Evolutionary conservation across 2,888 invertebrate genomes (phyloP).

Genomic region (Tanypteryx hageni): DNA sequence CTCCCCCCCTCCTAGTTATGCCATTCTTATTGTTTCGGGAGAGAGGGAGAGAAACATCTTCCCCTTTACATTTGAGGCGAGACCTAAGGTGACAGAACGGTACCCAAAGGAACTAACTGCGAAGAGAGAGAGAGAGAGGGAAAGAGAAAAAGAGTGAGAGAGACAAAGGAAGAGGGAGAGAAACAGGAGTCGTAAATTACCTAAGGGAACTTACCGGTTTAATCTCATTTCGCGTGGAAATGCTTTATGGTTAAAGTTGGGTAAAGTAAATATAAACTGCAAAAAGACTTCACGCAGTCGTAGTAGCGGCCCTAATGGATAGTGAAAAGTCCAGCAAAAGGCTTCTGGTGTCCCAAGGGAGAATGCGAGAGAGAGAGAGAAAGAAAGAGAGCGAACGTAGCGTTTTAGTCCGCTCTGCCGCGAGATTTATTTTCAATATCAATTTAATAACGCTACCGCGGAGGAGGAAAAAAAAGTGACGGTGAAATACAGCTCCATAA

Average conservation of each 20-base stretch:
- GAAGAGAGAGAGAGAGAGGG: background rate
- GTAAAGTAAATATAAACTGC: constrained; percentile 47
- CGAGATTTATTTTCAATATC: constrained; percentile 44
- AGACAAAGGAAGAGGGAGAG: background rate
- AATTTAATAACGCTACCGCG: background rate
- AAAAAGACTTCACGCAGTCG: background rate
- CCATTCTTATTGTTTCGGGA: background rate
- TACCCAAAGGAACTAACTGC: background rate
- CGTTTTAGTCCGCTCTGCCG: background rate
- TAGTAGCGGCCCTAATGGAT: constrained; percentile 36
- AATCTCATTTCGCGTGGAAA: constrained; percentile 46
- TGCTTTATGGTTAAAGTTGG: constrained; percentile 46
- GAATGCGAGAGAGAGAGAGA: background rate
- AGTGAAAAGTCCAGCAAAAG: constrained; percentile 6
- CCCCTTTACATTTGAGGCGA: constrained; percentile 9
- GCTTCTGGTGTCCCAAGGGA: background rate
- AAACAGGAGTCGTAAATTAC: constrained; percentile 39
- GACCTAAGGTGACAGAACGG: background rate
- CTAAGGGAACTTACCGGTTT: constrained; percentile 1
- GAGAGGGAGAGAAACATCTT: background rate
- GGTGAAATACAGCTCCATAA: background rate
- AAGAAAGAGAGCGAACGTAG: background rate
- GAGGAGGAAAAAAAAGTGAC: background rate
- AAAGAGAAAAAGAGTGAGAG: background rate
- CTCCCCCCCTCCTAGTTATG: background rate